phyloP scores from a whole-genome alignment of 1,140 invertebrate species.

The Phthorimaea operculella region DNA sequence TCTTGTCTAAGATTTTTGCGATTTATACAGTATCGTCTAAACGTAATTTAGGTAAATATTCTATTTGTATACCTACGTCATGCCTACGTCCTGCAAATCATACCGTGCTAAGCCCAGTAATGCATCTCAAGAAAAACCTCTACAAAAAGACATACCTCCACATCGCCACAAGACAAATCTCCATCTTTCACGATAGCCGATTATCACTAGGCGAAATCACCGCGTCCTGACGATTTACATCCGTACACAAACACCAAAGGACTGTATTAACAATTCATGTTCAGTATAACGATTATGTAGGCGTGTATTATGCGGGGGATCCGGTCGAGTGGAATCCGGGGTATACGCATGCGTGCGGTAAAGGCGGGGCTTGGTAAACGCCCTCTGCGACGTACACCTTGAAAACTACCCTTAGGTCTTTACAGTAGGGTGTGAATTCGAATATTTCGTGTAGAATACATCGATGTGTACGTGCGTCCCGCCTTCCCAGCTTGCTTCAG shows the following conservation, averaged over 20 bases:
- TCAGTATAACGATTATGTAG: slow-evolving; percentile 62
- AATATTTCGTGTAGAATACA: background rate
- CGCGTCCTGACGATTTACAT: slow-evolving; percentile 1
- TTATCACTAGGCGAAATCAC: background rate
- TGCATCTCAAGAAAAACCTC: too few relatives aligned
- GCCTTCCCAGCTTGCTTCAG: slow-evolving; percentile 39
- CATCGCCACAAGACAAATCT: too few relatives aligned
- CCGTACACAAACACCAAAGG: slow-evolving; percentile 6
- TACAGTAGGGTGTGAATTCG: background rate
- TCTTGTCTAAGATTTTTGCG: too few relatives aligned
- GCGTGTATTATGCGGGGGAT: slow-evolving; percentile 49
- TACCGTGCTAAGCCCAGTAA: too few relatives aligned
- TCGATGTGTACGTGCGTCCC: slow-evolving; percentile 38
- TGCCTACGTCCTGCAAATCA: too few relatives aligned
- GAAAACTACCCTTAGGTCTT: background rate
- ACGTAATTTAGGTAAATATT: too few relatives aligned
- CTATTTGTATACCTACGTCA: too few relatives aligned
- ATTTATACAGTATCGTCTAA: too few relatives aligned
- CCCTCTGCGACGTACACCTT: slow-evolving; percentile 14
- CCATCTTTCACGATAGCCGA: background rate
- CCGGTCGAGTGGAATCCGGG: slow-evolving; percentile 20
- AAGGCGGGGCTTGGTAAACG: slow-evolving; percentile 46
- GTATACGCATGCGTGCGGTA: slow-evolving; percentile 52
- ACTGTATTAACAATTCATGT: slow-evolving; percentile 56
- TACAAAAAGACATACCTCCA: too few relatives aligned